These are phyloP conservation scores for Drosophila sp. DNA, from an alignment of 1,140 invertebrate genomes.

Conservation along the genomic window DNA sequence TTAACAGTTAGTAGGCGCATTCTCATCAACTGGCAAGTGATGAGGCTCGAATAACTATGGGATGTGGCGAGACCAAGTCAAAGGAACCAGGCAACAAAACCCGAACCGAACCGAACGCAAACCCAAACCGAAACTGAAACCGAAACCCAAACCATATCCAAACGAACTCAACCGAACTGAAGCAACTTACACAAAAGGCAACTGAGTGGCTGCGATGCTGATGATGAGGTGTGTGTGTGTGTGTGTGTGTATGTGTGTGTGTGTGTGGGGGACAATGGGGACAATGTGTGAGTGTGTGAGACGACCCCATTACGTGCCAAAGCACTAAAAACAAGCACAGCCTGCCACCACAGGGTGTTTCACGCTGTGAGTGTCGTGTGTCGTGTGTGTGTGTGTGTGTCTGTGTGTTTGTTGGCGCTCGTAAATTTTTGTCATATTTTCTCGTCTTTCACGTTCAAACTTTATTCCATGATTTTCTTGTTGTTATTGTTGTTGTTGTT, in stretches of 20 bases:
- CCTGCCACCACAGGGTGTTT: constrained; percentile 55
- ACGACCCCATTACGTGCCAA: constrained; percentile 81
- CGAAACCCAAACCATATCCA: too few species aligned
- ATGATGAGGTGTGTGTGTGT: constrained; percentile 5
- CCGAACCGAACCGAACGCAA: constrained; percentile 28
- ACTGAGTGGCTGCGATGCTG: constrained; percentile 45
- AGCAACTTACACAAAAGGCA: constrained; percentile 65
- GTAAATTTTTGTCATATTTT: constrained; percentile 82
- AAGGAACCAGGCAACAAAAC: constrained; percentile 42
- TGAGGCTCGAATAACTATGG: not conserved
- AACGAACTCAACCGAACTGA: constrained; percentile 43
- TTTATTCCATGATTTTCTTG: constrained; percentile 56
- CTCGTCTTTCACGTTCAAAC: constrained; percentile 61
- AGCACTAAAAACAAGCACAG: constrained; percentile 64
- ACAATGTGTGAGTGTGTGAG: constrained; percentile 29
- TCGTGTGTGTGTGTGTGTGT: constrained; percentile 13
- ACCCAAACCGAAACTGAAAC: too few species aligned
- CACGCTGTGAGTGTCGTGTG: constrained; percentile 4
- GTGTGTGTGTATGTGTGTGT: constrained; percentile 9
- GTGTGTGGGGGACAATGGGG: too few species aligned
- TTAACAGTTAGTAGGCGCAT: constrained; percentile 31
- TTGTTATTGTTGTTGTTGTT: constrained; percentile 38
- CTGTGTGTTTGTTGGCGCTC: constrained; percentile 46
- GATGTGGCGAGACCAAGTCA: constrained; percentile 1
- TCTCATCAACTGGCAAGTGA: constrained; percentile 65